Evolutionary conservation across 37 sponge, comb jelly and placozoan genomes (phyloP).

Genomic region (Beroe forskalii): DNA sequence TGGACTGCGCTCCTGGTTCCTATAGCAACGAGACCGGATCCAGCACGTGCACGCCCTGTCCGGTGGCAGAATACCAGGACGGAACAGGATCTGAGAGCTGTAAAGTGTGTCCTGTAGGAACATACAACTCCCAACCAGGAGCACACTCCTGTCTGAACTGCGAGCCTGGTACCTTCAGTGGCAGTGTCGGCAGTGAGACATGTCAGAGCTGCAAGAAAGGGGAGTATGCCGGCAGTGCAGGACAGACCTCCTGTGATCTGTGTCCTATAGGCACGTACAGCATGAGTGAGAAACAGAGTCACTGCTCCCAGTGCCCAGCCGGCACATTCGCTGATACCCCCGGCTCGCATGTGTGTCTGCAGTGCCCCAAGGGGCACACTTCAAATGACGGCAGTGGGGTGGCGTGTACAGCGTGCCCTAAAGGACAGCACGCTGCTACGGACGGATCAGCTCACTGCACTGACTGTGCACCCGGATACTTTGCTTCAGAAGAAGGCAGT

Average conservation of each 20-base stretch:
- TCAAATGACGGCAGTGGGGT: background rate
- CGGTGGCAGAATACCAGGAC: background rate
- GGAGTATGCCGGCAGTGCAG: background rate
- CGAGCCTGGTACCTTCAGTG: conserved; percentile 14
- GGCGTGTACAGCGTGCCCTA: background rate
- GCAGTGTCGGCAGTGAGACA: background rate
- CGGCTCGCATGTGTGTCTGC: conserved; percentile 20
- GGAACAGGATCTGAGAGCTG: background rate
- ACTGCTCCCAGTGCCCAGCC: conserved; percentile 9
- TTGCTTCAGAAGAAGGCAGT: background rate
- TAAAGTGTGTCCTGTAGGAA: conserved; percentile 6
- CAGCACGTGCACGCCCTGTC: background rate
- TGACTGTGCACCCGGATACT: conserved; percentile 8
- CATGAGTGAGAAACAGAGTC: background rate
- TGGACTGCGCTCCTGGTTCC: conserved; percentile 6
- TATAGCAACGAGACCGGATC: conserved; percentile 10
- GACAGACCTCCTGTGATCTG: background rate
- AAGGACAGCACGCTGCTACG: background rate
- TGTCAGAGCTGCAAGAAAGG: background rate
- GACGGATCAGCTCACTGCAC: conserved; percentile 34
- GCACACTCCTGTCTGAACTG: background rate
- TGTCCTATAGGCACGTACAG: conserved; percentile 40
- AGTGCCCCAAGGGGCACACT: conserved; percentile 45
- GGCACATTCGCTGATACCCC: conserved; percentile 27
- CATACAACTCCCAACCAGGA: background rate